phyloP scores from a whole-genome alignment of 2,113 vertebrate genomes.

The Myanophis thanlyinensis region DNA sequence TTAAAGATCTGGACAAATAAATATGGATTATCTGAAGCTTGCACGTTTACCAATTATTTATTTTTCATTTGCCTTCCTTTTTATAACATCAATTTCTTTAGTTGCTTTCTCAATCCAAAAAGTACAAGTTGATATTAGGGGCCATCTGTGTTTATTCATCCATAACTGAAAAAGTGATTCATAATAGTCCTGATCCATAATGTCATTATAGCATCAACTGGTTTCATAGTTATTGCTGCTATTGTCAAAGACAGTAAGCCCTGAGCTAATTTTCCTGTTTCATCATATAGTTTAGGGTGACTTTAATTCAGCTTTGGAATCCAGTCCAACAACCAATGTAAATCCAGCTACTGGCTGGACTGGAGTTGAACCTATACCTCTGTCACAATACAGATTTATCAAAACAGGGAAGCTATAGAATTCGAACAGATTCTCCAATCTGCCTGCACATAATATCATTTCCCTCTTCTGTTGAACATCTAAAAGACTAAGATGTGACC shows the following conservation, averaged over 20 bases:
- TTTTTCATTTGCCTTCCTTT: conserved; percentile 31
- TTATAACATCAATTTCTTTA: background rate
- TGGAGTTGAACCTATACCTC: background rate
- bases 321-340: background rate
- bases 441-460: background rate
- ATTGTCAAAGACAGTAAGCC: background rate
- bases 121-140: background rate
- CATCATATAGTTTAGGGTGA: background rate
- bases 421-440: background rate
- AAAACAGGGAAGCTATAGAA: background rate
- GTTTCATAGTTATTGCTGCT: background rate
- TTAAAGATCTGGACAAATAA: conserved; percentile 33
- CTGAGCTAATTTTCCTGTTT: background rate
- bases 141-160: background rate
- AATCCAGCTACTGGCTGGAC: background rate
- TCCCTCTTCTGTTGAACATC: background rate
- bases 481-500: background rate
- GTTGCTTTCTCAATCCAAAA: background rate
- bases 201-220: background rate
- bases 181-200: background rate
- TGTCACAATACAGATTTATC: background rate
- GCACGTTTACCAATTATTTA: conserved; percentile 1
- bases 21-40: conserved; percentile 28
- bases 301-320: background rate
- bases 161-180: background rate